Conservation (phyloP, 1,140 invertebrate species). For the Formica exsecta region DNA sequence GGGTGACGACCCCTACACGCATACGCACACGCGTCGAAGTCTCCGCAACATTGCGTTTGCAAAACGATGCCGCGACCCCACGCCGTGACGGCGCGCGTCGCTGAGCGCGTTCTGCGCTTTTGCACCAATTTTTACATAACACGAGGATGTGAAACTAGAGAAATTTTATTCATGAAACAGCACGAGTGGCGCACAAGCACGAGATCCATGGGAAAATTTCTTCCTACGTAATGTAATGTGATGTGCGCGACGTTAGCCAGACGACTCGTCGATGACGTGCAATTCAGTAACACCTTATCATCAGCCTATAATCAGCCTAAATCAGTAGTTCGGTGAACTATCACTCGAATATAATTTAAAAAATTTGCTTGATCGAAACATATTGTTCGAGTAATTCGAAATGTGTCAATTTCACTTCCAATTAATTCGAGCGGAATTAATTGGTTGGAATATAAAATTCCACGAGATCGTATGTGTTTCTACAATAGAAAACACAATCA, state of each 20-base stretch:
- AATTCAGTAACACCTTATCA: conserved; percentile 2
- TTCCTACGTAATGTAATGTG: conserved; percentile 53
- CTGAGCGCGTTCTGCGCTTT: conserved; percentile 47
- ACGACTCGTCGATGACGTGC: conserved; percentile 1
- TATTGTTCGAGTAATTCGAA: no score
- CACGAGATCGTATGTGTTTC: neutral
- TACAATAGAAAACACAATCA: no score
- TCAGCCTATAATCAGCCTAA: neutral
- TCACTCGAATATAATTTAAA: neutral
- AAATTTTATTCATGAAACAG: conserved; percentile 73
- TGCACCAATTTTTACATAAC: conserved; percentile 77
- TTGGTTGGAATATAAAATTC: no score
- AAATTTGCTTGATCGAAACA: no score
- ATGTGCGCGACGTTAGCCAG: conserved; percentile 31
- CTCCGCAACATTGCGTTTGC: conserved; percentile 37
- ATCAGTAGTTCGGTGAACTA: conserved; percentile 12
- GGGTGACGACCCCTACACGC: conserved; percentile 26
- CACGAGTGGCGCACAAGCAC: neutral
- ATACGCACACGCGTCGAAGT: neutral
- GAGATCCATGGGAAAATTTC: conserved; percentile 68
- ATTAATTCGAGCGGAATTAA: no score
- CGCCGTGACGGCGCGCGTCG: neutral
- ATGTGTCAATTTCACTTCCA: no score
- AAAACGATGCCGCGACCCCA: conserved; percentile 40
- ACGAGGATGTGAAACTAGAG: conserved; percentile 74